Base-by-base conservation (phyloP, 2,888 invertebrate species). In the Drosophila dives region DNA sequence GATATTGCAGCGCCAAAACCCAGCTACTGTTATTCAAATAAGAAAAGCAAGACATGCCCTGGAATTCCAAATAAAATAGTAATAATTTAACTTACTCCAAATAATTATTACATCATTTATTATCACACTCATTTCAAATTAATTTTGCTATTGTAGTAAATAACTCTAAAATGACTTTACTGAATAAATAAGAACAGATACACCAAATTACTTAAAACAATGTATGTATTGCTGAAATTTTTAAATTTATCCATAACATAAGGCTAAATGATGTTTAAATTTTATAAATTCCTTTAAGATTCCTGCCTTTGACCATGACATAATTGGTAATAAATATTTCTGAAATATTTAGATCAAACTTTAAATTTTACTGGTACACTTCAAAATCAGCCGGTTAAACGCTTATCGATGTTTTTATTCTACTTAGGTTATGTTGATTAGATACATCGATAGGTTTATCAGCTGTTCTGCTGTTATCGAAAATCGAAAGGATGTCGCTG, bases 401-500 rank as follows among this genome's bases (percentile, higher is more conserved):
- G 2, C 7, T 0, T 40, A 40, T 20, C 55, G 55, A 56, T 40
- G 12, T 26, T 6, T 38, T 12, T 11, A 26, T 2, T 23, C 2
- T 4, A 8, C 12, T 2, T 20, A 11, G 15, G 12, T n/a, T 20
- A 15, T 15, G 15, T 33, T 33, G 33, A 20, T 17, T 11, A n/a
- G 5, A 15, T 36, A 45, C 15, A 33, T 2, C 36, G 50, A 65
- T 63, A 40, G 15, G n/a, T 26, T 11, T 56, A 50, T 48, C 70
- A 77, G 65, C 70, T 69, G 77, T 59, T 34, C 0, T 8, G 17
- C 7, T 49, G 50, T 20, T 42, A 75, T 71, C 75, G 66, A 61
- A 20, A 58, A 34, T 12, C 12, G 15, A 29, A 40, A 50, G 8
- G 50, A 55, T 51, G 34, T 64, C 45, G 48, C 59, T 62, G 36